Conservation (phyloP, 2,888 invertebrate species). For the Ptilodon capucinus region DNA sequence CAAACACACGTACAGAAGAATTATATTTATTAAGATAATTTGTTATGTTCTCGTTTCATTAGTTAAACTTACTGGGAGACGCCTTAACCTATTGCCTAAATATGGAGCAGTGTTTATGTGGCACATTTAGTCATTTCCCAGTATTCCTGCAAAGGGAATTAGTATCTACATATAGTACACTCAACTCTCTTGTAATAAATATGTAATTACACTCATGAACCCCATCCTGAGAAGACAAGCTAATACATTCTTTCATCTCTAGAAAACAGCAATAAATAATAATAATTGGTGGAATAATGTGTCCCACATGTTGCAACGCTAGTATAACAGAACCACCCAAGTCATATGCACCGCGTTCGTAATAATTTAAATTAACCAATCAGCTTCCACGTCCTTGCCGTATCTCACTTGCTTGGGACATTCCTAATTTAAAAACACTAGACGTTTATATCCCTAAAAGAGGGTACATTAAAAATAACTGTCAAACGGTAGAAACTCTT, state of each 20-base stretch:
- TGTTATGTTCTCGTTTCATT: no score
- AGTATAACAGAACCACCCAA: conserved; percentile 2
- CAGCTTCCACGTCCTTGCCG: conserved; percentile 12
- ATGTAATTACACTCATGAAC: not conserved
- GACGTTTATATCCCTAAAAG: conserved; percentile 27
- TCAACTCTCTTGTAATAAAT: no score
- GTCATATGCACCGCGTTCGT: conserved; percentile 3
- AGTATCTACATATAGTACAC: no score
- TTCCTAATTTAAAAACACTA: conserved; percentile 30
- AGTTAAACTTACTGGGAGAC: no score
- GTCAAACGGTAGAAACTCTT: conserved; percentile 36
- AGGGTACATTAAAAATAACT: conserved; percentile 31
- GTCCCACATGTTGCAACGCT: conserved; percentile 1
- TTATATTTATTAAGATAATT: no score
- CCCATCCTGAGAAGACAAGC: not conserved
- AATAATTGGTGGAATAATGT: not conserved
- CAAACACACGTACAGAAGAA: no score
- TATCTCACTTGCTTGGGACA: conserved; percentile 22
- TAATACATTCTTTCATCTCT: not conserved
- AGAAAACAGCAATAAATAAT: not conserved
- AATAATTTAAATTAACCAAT: conserved; percentile 29
- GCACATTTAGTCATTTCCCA: no score
- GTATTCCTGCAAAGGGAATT: no score
- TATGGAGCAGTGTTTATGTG: no score
- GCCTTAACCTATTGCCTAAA: no score